A percentile compares a stretch with the other conserved stretches of the same genome.
These are phyloP conservation scores for Acanthaster planci DNA, from an alignment of 35 echinoderm and acorn worm genomes.

Conservation along the genomic window DNA sequence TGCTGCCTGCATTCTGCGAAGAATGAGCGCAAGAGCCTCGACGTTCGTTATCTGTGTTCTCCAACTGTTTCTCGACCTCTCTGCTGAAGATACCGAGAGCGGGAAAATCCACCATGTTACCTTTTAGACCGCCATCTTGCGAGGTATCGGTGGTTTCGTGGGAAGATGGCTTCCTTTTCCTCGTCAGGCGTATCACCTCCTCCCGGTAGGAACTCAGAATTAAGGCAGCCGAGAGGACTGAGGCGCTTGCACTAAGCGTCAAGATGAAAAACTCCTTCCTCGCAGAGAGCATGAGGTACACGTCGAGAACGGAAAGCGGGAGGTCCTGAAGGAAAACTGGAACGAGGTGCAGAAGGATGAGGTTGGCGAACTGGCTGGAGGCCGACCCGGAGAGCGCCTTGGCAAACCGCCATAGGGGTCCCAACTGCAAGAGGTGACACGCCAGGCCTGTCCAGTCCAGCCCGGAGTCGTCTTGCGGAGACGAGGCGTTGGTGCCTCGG, in stretches of 20 bases:
- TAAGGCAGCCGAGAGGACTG: neutral
- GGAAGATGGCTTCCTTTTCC: neutral
- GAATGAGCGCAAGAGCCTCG: too few relatives aligned
- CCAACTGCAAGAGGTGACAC: constrained; percentile 10
- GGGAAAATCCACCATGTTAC: constrained; percentile 4
- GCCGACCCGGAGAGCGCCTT: constrained; percentile 16
- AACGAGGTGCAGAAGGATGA: constrained; percentile 2
- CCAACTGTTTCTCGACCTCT: neutral
- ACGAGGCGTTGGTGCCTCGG: neutral
- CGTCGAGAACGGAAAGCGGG: neutral
- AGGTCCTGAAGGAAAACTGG: constrained; percentile 2
- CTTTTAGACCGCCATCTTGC: neutral
- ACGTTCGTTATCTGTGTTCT: neutral
- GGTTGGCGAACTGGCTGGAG: constrained; percentile 1
- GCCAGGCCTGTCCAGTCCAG: constrained; percentile 14
- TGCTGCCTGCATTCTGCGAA: too few relatives aligned
- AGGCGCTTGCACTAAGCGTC: neutral
- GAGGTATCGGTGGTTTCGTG: neutral
- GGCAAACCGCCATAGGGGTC: neutral
- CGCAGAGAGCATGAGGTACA: neutral
- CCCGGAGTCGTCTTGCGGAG: neutral
- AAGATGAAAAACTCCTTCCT: neutral
- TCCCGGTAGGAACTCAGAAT: constrained; percentile 7
- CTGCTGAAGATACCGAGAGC: neutral
- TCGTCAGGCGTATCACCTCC: constrained; percentile 12